Evolutionary conservation across 2,888 invertebrate species (phyloP).

Genomic region (Cataglyphis altisquamis): DNA sequence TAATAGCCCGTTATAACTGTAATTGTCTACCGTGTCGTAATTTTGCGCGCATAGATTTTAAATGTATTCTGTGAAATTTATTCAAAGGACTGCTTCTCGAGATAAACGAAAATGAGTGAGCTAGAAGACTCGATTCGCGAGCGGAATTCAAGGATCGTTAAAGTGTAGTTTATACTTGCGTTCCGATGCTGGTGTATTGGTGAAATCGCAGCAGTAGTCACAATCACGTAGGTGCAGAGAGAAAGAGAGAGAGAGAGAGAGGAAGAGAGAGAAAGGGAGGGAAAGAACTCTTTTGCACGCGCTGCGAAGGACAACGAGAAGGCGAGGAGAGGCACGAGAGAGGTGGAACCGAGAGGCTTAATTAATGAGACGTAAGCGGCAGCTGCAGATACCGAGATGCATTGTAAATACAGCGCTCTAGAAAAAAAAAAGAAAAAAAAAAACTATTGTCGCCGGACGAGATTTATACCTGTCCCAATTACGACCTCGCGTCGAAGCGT

Average conservation of each 20-base stretch:
- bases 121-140: constrained; percentile 5
- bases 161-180: background rate
- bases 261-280: constrained; percentile 59
- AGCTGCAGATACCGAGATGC: constrained; percentile 84
- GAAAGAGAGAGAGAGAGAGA: constrained; percentile 59
- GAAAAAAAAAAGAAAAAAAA: constrained; percentile 78
- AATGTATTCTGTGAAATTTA: background rate
- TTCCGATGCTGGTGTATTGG: constrained; percentile 62
- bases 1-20: constrained; percentile 58
- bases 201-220: constrained; percentile 51
- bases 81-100: background rate
- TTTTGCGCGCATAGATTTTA: constrained; percentile 36
- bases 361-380: constrained; percentile 85
- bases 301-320: constrained; percentile 39
- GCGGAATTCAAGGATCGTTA: constrained; percentile 15
- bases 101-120: background rate
- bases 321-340: constrained; percentile 44
- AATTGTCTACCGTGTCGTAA: constrained; percentile 38
- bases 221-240: constrained; percentile 71
- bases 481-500: constrained; percentile 76
- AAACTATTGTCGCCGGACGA: constrained; percentile 84
- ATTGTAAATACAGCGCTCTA: constrained; percentile 81
- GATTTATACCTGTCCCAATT: constrained; percentile 85
- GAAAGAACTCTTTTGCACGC: constrained; percentile 48
- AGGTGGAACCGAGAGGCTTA: constrained; percentile 75